Evolutionary conservation across 2,888 invertebrate species (phyloP).

Genomic region (Rhaphigaster nebulosa): DNA sequence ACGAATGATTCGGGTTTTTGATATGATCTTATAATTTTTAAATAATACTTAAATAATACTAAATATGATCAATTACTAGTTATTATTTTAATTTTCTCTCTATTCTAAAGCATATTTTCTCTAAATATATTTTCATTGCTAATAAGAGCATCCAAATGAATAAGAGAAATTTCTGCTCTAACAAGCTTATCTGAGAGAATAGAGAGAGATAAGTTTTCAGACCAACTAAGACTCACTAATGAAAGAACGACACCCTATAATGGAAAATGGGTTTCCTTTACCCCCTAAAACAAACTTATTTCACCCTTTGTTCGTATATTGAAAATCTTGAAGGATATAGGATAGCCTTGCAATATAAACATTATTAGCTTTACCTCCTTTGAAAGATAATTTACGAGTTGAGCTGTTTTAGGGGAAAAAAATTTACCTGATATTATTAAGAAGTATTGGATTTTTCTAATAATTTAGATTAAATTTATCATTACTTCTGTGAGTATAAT

Average conservation of each 20-base stretch:
- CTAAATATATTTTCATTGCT: not conserved
- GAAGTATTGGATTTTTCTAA: not conserved
- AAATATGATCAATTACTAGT: too few relatives aligned
- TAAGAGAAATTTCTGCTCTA: not conserved
- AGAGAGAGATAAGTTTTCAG: conserved; percentile 6
- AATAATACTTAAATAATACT: too few relatives aligned
- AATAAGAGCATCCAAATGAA: not conserved
- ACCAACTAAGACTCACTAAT: conserved; percentile 16
- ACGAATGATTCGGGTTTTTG: too few relatives aligned
- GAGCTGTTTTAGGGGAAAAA: not conserved
- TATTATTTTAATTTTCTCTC: too few relatives aligned
- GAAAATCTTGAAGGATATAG: conserved; percentile 14
- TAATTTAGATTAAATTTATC: not conserved
- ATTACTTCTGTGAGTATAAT: not conserved
- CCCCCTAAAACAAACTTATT: conserved; percentile 24
- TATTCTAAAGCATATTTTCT: too few relatives aligned
- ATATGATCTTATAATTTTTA: too few relatives aligned
- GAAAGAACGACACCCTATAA: conserved; percentile 28
- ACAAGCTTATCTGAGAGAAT: conserved; percentile 10
- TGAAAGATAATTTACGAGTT: not conserved
- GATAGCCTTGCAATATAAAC: conserved; percentile 13
- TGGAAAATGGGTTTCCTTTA: conserved; percentile 37
- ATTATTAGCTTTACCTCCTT: conserved; percentile 15
- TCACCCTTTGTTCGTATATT: conserved; percentile 28
- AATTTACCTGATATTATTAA: not conserved